Evolutionary conservation across 2,888 invertebrate genomes (phyloP).

Genomic region (Ellobium chinense): DNA sequence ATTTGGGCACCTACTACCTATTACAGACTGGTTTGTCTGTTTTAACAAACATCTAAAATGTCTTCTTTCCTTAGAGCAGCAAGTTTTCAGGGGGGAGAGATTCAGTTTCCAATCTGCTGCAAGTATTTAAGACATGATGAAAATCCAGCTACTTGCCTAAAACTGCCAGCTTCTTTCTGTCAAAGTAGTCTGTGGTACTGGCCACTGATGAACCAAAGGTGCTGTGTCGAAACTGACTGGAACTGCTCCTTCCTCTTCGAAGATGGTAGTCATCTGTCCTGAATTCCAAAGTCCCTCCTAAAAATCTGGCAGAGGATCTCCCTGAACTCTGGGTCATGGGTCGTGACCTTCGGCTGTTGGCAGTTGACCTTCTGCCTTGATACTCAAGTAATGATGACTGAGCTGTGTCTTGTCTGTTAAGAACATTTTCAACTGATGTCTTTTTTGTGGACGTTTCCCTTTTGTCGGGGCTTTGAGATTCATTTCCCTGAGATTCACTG

Average conservation of each 20-base stretch:
- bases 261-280: conserved; percentile 3
- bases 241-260: conserved; percentile 50
- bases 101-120: no score
- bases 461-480: neutral
- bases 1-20: no score
- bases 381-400: neutral
- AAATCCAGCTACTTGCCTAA: conserved; percentile 60
- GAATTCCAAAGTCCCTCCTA: conserved; percentile 41
- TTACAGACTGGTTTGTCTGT: no score
- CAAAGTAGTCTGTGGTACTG: conserved; percentile 68
- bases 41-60: no score
- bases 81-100: no score
- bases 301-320: conserved; percentile 40
- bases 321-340: conserved; percentile 4
- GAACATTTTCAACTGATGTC: neutral
- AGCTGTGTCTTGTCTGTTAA: neutral
- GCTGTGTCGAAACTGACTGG: conserved; percentile 59
- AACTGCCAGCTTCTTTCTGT: conserved; percentile 48
- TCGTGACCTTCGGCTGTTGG: neutral
- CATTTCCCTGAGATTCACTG: neutral
- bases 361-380: neutral
- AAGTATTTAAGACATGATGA: no score
- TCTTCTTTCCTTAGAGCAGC: no score
- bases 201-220: conserved; percentile 59
- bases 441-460: neutral